phyloP scores from a whole-genome alignment of 2,888 invertebrate genomes.

The Pterobdella sp. region DNA sequence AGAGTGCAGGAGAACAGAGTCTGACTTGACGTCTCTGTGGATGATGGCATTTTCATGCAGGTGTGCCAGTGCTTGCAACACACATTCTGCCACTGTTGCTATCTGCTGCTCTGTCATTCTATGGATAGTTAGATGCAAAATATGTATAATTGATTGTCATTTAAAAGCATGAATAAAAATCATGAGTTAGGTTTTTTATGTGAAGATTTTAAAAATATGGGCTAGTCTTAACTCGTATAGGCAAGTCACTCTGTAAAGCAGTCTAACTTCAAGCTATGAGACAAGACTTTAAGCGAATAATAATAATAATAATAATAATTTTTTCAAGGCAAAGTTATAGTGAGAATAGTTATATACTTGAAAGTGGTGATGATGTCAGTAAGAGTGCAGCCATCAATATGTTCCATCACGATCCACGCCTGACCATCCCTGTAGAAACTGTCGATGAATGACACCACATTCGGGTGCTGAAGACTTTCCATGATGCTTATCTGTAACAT shows the following conservation, averaged over 20 bases:
- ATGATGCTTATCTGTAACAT: constrained; percentile 7
- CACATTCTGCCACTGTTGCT: constrained; percentile 84
- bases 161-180: background rate
- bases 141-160: background rate
- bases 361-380: constrained; percentile 72
- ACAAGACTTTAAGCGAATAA: background rate
- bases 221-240: too few species aligned
- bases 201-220: too few species aligned
- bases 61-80: constrained; percentile 77
- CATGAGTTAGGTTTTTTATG: background rate
- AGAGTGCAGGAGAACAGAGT: background rate
- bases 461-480: background rate
- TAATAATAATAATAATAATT: background rate
- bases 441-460: constrained; percentile 13
- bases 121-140: constrained; percentile 64
- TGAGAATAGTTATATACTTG: background rate
- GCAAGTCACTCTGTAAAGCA: too few species aligned
- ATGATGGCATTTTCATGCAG: constrained; percentile 69
- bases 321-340: background rate
- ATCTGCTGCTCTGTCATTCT: constrained; percentile 94
- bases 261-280: too few species aligned
- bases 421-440: background rate
- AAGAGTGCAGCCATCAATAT: constrained; percentile 74
- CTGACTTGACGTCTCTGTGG: constrained; percentile 37
- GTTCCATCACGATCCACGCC: constrained; percentile 63